Base-by-base conservation (phyloP, 1,140 invertebrate genomes). In the Mercenaria mercenaria region DNA sequence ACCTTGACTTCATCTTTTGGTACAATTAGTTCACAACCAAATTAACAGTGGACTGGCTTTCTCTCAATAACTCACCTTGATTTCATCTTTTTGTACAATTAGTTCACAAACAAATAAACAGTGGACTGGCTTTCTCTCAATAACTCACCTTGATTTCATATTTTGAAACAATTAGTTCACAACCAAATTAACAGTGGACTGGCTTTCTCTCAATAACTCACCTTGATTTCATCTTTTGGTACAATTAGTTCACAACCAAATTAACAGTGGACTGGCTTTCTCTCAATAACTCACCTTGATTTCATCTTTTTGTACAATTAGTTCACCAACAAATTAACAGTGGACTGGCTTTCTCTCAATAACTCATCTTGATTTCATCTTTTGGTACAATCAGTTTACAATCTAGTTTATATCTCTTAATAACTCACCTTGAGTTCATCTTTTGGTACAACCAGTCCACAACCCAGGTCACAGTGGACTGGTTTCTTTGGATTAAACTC, bases 31-130 rank as follows among this genome's bases (percentile, higher is more conserved):
- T n/a, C n/a, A 95, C 99, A 99, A 8, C 99, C 99, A 94, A 98
- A 97, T 92, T 99, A 98, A 96, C 99, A 99, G 37, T 97, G 97
- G 90, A 99, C 97, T 26, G 98, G 98, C n/a, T 95, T 98, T 97
- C 95, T 99, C 99, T 6, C 99, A 99, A 96, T 99, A 97, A 98
- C 95, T 98, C 98, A 96, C 99, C 99, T 96, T 99, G 98, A 94
- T 94, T 91, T 90, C 98, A 96, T 99, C 98, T 96, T 99, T 99
- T 34, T 98, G 98, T 93, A 99, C 98, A 76, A 99, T 97, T 29
- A 99, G 96, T n/a, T n/a, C n/a, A 95, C 99, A 99, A 8, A 98
- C 99, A 94, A 98, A 97, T 92, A 99, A 98, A 96, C 99, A 99
- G 37, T 97, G 97, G 90, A 99, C 97, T 26, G 98, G 98, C n/a